These are phyloP conservation scores for Nephotettix cincticeps DNA, from an alignment of 1,140 invertebrate genomes.

Conservation along the genomic window DNA sequence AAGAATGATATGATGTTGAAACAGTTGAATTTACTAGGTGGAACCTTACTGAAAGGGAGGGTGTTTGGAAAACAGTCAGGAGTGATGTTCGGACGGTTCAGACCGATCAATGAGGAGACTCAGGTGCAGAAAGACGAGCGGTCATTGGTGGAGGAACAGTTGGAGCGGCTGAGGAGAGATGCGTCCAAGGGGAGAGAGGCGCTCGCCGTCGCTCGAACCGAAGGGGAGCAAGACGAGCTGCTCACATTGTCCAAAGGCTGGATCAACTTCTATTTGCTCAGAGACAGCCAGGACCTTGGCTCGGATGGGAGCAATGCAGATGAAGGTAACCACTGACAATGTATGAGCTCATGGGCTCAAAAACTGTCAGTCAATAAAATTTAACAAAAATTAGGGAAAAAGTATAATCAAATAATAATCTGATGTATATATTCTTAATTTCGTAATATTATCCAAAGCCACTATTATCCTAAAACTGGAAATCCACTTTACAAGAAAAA, in stretches of 20 bases:
- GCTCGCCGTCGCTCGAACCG: slow-evolving; percentile 8
- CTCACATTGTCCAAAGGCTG: slow-evolving; percentile 44
- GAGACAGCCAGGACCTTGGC: slow-evolving; percentile 35
- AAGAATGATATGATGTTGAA: background rate
- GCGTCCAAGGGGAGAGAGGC: slow-evolving; percentile 26
- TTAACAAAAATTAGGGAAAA: too few species aligned
- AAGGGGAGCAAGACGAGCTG: slow-evolving; percentile 39
- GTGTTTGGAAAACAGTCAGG: slow-evolving; percentile 25
- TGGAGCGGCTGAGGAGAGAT: slow-evolving; percentile 21
- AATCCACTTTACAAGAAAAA: too few species aligned
- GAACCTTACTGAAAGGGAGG: slow-evolving; percentile 22
- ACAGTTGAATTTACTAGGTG: slow-evolving; percentile 23
- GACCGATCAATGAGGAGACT: slow-evolving; percentile 26
- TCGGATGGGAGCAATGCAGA: slow-evolving; percentile 33
- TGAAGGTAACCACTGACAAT: slow-evolving; percentile 23
- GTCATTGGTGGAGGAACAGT: slow-evolving; percentile 15
- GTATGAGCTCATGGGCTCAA: too few species aligned
- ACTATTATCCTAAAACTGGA: too few species aligned
- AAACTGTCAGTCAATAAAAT: too few species aligned
- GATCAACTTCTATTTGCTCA: slow-evolving; percentile 45
- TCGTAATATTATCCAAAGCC: too few species aligned
- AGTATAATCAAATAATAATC: too few species aligned
- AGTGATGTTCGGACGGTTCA: slow-evolving; percentile 30
- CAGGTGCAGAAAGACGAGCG: slow-evolving; percentile 29
- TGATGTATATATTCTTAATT: too few species aligned